Base-by-base conservation (phyloP, 2,888 invertebrate species). In the Charanyca ferruginea region DNA sequence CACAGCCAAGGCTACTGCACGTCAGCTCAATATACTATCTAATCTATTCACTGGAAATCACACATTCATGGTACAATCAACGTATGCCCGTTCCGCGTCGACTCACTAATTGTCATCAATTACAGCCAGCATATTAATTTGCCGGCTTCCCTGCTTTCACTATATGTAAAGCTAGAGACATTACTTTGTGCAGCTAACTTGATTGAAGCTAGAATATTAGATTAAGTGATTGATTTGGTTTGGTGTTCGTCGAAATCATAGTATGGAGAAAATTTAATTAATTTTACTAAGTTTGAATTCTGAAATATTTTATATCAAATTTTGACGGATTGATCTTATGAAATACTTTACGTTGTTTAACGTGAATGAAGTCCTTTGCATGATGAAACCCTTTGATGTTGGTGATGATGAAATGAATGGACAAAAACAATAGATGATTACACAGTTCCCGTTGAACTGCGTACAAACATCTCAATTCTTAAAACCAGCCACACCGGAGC, bases 41-140 rank as follows among this genome's bases (percentile, higher is more conserved):
- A 65, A 70, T 58, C 55, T 22, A 68, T 65, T 57, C 63, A 60
- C 51, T 73, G 62, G 61, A 77, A 77, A 81, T 81, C 83, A 78
- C 75, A 68, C 71, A 81, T 83, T 83, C 83, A 81, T 71, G 75
- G 75, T 80, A 83, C 78, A 80, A 81, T 81, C 81, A 81, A 80
- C 78, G 66, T 49, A 52, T 58, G 70, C 63, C 55, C 71, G 70
- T 78, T 80, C 64, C 64, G 69, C 81, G 59, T 83, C 83, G 73
- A 48, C 45, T 77, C 67, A 73, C 85, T 86, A 87, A 87, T 86
- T 85, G 86, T 80, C 84, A 83, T 83, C 85, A 87, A 87, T 87
- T 86, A 87, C 71, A 73, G 76, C 77, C 61, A 80, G 80, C 80
- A 83, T 85, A 86, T 87, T 87, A 87, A 87, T 87, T 83, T 77